A percentile compares a stretch with the other conserved stretches of the same genome.
These are phyloP conservation scores for Drosophila melanocephala DNA, from an alignment of 2,888 invertebrate genomes.

Conservation along the genomic window DNA sequence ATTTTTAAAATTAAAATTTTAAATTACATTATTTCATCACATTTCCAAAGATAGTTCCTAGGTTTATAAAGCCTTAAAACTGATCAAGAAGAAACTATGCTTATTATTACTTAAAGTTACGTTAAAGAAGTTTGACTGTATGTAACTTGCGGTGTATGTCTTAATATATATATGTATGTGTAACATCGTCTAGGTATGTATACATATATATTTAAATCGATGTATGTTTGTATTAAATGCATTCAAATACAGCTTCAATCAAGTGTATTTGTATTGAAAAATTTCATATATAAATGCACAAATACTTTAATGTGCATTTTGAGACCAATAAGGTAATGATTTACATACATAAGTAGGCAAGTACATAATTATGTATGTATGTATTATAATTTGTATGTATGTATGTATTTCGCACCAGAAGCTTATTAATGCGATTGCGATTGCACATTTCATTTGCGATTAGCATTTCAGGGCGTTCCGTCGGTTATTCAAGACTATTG, in stretches of 20 bases:
- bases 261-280: not conserved
- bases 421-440: constrained; percentile 19
- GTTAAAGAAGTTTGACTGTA: constrained; percentile 2
- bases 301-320: not conserved
- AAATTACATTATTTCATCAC: not conserved
- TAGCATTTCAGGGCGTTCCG: constrained; percentile 19
- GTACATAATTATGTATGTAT: constrained; percentile 1
- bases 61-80: not conserved
- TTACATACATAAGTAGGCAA: not conserved
- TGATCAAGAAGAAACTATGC: not conserved
- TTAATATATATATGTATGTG: not conserved
- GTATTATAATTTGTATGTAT: not conserved
- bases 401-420: constrained; percentile 10
- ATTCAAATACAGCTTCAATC: constrained; percentile 9
- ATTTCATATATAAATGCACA: not conserved
- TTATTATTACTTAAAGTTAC: not conserved
- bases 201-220: not conserved
- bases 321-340: constrained; percentile 10
- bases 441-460: constrained; percentile 23
- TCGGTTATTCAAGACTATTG: constrained; percentile 7
- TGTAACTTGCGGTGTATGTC: no score
- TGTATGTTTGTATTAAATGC: not conserved
- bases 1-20: not conserved
- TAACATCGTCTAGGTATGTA: not conserved
- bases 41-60: not conserved